Conservation (phyloP, 64 coral and sea anemone genomes). For the Trachythela sp. region DNA sequence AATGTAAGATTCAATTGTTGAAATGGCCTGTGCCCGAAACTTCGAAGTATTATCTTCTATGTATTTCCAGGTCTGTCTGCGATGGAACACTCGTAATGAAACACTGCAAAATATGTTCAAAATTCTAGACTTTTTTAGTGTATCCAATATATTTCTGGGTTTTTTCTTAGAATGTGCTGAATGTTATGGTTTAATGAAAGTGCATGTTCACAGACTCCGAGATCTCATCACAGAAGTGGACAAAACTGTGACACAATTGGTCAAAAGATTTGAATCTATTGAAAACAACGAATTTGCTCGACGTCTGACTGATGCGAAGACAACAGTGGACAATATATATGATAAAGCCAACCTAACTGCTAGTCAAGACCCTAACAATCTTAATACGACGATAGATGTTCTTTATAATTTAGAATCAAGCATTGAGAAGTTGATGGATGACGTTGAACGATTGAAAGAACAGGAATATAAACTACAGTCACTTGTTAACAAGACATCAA, state of each 20-base stretch:
- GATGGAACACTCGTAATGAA: too few species aligned
- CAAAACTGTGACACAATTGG: not conserved
- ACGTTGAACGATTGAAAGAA: not conserved
- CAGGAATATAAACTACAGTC: not conserved
- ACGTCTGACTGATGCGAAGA: not conserved
- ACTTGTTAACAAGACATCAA: not conserved
- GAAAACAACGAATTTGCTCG: not conserved
- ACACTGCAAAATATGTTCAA: too few species aligned
- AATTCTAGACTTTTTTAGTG: not conserved
- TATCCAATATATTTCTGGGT: not conserved
- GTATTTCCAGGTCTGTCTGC: too few species aligned
- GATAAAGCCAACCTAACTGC: not conserved
- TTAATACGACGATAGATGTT: not conserved
- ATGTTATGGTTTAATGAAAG: slow-evolving; percentile 74
- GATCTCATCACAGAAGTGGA: slow-evolving; percentile 25
- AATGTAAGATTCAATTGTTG: too few species aligned
- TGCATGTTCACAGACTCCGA: slow-evolving; percentile 54
- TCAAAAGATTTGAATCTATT: not conserved
- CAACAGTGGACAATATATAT: not conserved
- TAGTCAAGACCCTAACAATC: not conserved
- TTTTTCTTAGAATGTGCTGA: slow-evolving; percentile 69
- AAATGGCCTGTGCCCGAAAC: too few species aligned
- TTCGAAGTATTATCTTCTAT: too few species aligned
- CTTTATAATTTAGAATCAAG: not conserved
- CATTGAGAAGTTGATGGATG: not conserved